These are phyloP conservation scores for Axinella damicornis DNA, from an alignment of 37 sponge, comb jelly and placozoan species.

Conservation along the genomic window DNA sequence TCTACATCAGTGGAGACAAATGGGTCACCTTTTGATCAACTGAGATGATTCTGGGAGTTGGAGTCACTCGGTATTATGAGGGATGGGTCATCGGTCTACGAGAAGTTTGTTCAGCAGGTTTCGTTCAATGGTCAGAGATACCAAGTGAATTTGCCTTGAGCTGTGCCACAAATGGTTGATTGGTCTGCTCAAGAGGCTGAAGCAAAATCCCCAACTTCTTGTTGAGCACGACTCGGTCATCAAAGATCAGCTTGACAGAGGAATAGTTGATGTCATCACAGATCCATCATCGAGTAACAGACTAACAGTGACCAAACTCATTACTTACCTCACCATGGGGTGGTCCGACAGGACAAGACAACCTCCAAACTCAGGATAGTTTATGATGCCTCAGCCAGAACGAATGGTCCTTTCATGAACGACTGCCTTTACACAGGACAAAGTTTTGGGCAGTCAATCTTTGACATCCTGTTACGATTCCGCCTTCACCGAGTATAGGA, in stretches of 20 bases:
- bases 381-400: constrained; percentile 14
- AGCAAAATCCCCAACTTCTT: constrained; percentile 22
- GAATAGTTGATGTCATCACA: constrained; percentile 16
- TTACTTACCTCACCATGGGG: not conserved
- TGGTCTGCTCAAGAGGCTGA: constrained; percentile 4
- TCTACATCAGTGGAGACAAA: no score
- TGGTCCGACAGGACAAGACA: constrained; percentile 9
- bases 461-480: constrained; percentile 8
- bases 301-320: not conserved
- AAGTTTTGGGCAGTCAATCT: not conserved
- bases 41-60: constrained; percentile 13
- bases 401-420: not conserved
- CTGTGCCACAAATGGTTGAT: constrained; percentile 10
- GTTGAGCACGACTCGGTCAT: constrained; percentile 21
- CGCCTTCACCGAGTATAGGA: not conserved
- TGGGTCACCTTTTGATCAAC: no score
- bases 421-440: constrained; percentile 4
- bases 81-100: constrained; percentile 27
- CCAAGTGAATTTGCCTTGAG: constrained; percentile 41
- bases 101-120: constrained; percentile 17
- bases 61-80: not conserved
- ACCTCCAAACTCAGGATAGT: constrained; percentile 14
- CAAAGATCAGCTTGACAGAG: constrained; percentile 28
- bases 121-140: constrained; percentile 26
- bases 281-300: not conserved